These are phyloP conservation scores for Phylloscopus collybita DNA, from an alignment of 2,797 vertebrate species.

Conservation along the genomic window DNA sequence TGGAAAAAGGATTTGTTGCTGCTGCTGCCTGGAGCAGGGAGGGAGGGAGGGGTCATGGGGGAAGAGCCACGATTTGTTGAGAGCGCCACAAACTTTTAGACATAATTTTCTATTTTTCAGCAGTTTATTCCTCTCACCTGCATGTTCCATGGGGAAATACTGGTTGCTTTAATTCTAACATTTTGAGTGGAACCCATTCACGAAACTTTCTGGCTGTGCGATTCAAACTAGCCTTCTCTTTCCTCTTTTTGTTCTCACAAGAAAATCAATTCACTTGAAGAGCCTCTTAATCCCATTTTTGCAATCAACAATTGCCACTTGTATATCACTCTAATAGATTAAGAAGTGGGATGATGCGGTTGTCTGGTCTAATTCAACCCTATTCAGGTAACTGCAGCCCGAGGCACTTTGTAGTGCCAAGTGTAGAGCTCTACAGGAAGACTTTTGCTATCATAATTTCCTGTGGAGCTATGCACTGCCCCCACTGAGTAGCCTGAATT, in stretches of 20 bases:
- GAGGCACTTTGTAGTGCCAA: conserved; percentile 97
- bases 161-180: conserved; percentile 95
- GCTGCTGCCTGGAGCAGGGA: neutral
- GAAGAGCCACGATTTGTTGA: neutral
- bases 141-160: conserved; percentile 73
- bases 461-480: conserved; percentile 90
- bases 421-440: conserved; percentile 94
- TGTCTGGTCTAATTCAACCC: conserved; percentile 99
- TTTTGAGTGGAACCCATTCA: conserved; percentile 93
- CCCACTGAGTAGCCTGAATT: conserved; percentile 88
- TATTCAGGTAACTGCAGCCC: conserved; percentile 94
- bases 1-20: conserved; percentile 24
- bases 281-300: conserved; percentile 99
- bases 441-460: conserved; percentile 99
- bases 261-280: conserved; percentile 99
- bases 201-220: conserved; percentile 92
- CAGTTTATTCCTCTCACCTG: conserved; percentile 80
- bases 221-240: conserved; percentile 91
- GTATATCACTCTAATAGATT: conserved; percentile 97
- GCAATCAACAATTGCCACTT: conserved; percentile 99
- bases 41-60: neutral
- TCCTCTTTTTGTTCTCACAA: conserved; percentile 96
- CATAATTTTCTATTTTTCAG: conserved; percentile 63
- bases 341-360: conserved; percentile 97
- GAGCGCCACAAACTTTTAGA: neutral